Base-by-base conservation (phyloP, 2,888 invertebrate species). In the Desoria tigrina region DNA sequence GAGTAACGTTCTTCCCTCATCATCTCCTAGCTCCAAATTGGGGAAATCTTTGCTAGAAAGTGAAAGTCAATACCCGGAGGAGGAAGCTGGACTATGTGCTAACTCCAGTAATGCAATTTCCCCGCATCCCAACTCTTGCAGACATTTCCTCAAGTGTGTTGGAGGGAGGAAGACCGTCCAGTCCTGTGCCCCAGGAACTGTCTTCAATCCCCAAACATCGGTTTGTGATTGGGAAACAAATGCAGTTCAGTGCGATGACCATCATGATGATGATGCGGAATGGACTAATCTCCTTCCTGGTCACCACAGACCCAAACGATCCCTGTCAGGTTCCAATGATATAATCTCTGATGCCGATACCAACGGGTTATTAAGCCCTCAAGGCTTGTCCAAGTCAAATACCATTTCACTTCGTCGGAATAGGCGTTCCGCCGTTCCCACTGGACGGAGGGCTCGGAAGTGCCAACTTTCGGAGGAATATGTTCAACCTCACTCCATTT, bases 211-310 rank as follows among this genome's bases (percentile, higher is more conserved):
- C 1, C 39, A 63, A 3, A 42, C 64, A 6, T 57, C 53, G 23
- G 49, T 65, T 23, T 75, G 75, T 54, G 72, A 75, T 58, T 71
- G 70, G 72, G 57, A 63, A 18, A 18, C 18, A 26, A 72, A 72
- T 61, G 71, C 68, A 16, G 59, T 63, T 24, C 39, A 61, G 7
- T 72, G 72, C 50, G 32, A 9, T 2, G 24, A 9, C 23, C 26
- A 2, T 3, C 4, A 1, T 23, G 50, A 39, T 42, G 57, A 32
- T 7, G 50, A 39, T 50, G 50, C 42, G 18, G 28, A 39, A 11
- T 51, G 37, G 16, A 32, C 4, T 24, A 53, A 56, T 24, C 49
- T 37, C 28, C 37, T 32, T 42, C 54, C 16, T 55, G 16, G 28
- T 59, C 6, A 18, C 2, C 26, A 50, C 45, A 27, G 42, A 58